phyloP scores from a whole-genome alignment of 2,888 invertebrate genomes.

The Electrophaes corylata region DNA sequence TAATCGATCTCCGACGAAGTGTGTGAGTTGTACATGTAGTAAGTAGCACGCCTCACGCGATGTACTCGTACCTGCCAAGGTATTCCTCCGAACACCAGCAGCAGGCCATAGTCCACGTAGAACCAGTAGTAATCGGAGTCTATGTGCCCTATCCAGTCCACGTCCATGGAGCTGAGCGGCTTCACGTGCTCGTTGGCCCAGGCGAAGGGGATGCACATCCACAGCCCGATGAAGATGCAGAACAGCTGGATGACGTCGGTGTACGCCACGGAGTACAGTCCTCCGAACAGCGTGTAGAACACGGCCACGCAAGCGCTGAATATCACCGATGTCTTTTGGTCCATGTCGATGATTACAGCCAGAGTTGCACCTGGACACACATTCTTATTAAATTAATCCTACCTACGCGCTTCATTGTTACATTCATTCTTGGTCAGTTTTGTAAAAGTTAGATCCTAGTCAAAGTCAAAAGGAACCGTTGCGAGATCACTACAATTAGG shows the following conservation, averaged over 20 bases:
- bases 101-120: constrained; percentile 94
- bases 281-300: constrained; percentile 98
- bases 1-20: no score
- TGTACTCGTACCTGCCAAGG: constrained; percentile 93
- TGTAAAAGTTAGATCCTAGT: no score
- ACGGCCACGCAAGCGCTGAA: constrained; percentile 98
- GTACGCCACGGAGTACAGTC: constrained; percentile 98
- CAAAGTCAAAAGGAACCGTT: no score
- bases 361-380: constrained; percentile 92
- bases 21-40: background rate
- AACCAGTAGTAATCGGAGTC: constrained; percentile 89
- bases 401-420: background rate
- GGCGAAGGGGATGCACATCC: constrained; percentile 99
- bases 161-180: constrained; percentile 91
- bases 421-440: no score
- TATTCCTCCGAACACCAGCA: constrained; percentile 97
- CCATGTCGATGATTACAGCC: constrained; percentile 98
- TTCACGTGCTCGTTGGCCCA: constrained; percentile 94
- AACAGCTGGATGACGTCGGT: constrained; percentile 99
- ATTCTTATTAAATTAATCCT: background rate
- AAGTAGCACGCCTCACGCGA: background rate
- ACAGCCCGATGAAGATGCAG: constrained; percentile 98
- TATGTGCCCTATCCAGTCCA: constrained; percentile 95
- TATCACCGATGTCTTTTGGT: constrained; percentile 95
- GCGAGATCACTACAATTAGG: no score